Percentiles rank a stretch among this genome's conserved stretches.
Evolutionary conservation across 2,113 vertebrate genomes (phyloP).

Genomic region (Sinocyclocheilus anophthalmus): DNA sequence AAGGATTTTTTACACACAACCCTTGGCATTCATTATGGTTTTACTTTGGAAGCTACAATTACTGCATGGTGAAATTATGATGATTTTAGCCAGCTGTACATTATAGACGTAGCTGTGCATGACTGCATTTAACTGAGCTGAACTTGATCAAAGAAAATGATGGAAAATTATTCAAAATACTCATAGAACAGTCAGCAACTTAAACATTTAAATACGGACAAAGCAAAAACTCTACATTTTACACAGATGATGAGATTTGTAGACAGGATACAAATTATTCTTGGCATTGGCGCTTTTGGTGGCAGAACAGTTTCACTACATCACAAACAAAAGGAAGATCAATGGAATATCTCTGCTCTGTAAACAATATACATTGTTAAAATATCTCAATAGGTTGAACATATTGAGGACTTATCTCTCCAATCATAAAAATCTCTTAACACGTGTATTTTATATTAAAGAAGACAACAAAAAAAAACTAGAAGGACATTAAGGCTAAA

Average conservation of each 20-base stretch:
- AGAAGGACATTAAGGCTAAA: not conserved
- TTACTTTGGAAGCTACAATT: conserved; percentile 14
- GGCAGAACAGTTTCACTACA: conserved; percentile 14
- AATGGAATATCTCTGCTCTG: conserved; percentile 6
- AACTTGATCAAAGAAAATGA: not conserved
- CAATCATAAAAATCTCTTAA: conserved; percentile 2
- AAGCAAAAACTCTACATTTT: not conserved
- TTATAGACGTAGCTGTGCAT: conserved; percentile 9
- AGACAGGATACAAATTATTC: conserved; percentile 15
- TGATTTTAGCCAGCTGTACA: not conserved
- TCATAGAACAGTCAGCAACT: not conserved
- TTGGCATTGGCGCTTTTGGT: conserved; percentile 21
- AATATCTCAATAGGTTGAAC: not conserved
- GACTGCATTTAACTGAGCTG: conserved; percentile 7
- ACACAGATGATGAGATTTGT: conserved; percentile 8
- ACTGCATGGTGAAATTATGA: conserved; percentile 13
- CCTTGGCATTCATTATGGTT: conserved; percentile 3
- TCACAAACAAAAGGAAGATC: conserved; percentile 34
- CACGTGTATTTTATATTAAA: conserved; percentile 21
- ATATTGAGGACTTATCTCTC: not conserved
- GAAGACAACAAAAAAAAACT: conserved; percentile 1
- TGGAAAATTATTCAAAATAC: not conserved
- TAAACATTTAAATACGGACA: not conserved
- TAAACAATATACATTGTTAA: not conserved
- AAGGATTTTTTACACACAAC: not conserved